Evolutionary conservation across 2,888 invertebrate species (phyloP), one percentile per base, ranked within the genome.

Genomic region (Pachymerium ferrugineum): DNA sequence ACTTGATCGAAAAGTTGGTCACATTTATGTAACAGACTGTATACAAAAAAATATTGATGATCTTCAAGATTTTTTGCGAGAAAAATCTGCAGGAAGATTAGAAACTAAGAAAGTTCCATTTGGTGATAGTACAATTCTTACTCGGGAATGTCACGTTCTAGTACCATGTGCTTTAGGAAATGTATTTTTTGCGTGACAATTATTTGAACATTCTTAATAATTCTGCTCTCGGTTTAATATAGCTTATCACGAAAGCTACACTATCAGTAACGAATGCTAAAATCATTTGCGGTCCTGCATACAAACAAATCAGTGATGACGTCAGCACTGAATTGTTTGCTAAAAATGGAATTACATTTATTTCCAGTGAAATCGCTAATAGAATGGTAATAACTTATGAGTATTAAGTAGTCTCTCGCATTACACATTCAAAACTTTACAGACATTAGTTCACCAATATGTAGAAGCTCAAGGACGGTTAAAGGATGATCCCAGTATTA

Each of bases 211-310:
- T 22, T n/a, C n/a, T 54, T 54, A 25, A 22, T 3, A 25, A 5
- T 54, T 54, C 8, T 54, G 5, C 3, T 54, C n/a, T n/a, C n/a
- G n/a, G n/a, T n/a, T n/a, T n/a, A n/a, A n/a, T 54, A 12, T 72
- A 79, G 80, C 76, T 79, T 1, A 73, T 80, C 25, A 78, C 77
- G 62, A 74, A 76, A 42, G 75, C 76, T n/a, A 79, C 78, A 25
- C 79, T 80, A 33, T 77, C 79, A 25, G 67, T 77, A 42, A 75
- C 79, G 33, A 75, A 78, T 72, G 77, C 79, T 14, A 79, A 77
- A 76, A 78, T 80, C 10, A 76, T 80, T n/a, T 80, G 80, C 77
- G 80, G 80, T n/a, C 76, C 79, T 8, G 78, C 79, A 28, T 77
- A 78, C 74, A 78, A 79, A 28, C 76, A 78, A 22, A 75, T 79